Evolutionary conservation across 2,888 invertebrate genomes (phyloP).

Genomic region (Caenorhabditis angaria): DNA sequence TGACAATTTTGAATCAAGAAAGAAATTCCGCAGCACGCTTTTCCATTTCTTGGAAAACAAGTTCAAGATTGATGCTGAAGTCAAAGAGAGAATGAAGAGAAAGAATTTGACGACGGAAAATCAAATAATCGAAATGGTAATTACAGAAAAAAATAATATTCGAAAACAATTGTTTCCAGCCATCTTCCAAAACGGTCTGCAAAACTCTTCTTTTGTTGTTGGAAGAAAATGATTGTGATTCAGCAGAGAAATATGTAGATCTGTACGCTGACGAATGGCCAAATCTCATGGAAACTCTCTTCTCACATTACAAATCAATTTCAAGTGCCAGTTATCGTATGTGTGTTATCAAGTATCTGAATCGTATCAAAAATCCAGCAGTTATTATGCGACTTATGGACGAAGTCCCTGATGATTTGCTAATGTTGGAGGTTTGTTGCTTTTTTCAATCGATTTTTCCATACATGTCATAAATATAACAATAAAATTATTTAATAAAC

Average conservation of each 20-base stretch:
- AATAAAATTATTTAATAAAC: too few relatives aligned
- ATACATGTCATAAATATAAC: too few relatives aligned
- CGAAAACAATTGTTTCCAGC: background rate
- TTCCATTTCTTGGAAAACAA: background rate
- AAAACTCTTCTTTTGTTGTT: background rate
- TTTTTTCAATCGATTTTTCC: too few relatives aligned
- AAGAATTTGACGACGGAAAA: background rate
- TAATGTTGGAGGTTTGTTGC: constrained; percentile 1
- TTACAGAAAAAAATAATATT: background rate
- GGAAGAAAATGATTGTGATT: constrained; percentile 7
- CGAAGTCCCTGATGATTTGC: background rate
- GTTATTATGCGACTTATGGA: background rate
- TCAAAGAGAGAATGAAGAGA: background rate
- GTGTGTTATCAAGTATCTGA: background rate
- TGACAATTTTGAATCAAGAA: background rate
- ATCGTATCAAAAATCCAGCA: background rate
- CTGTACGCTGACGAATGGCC: background rate
- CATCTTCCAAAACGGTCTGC: background rate
- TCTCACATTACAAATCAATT: background rate
- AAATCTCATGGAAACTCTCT: background rate
- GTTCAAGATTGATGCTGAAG: background rate
- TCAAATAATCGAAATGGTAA: background rate
- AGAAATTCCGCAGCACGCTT: background rate
- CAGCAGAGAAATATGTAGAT: background rate
- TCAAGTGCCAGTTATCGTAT: background rate